These are phyloP conservation scores for Notocelia uddmanniana DNA, from an alignment of 2,888 invertebrate species.

Conservation along the genomic window DNA sequence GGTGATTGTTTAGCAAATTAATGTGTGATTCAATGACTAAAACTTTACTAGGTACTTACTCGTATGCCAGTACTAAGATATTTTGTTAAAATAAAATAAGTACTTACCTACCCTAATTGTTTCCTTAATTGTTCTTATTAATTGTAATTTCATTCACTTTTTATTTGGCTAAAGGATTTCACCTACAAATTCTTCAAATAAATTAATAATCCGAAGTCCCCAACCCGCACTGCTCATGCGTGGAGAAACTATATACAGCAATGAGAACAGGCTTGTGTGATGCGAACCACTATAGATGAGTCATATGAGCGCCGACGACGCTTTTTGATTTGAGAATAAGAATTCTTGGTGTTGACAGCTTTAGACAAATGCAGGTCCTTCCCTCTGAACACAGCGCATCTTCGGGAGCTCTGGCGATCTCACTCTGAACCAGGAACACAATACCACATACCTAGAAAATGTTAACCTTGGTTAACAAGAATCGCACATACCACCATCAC, in stretches of 20 bases:
- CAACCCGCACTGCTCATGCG: background rate
- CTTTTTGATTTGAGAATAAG: too few species aligned
- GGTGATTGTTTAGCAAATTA: background rate
- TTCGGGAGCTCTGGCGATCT: background rate
- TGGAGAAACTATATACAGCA: background rate
- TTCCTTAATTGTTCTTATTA: background rate
- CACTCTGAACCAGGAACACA: too few species aligned
- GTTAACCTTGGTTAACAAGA: too few species aligned
- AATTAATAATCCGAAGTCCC: background rate
- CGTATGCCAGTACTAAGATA: too few species aligned
- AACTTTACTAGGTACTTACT: background rate
- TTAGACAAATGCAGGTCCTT: background rate
- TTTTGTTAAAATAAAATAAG: background rate
- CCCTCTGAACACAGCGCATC: too few species aligned
- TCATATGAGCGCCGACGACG: too few species aligned
- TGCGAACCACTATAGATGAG: too few species aligned
- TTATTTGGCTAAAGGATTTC: background rate
- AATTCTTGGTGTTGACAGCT: background rate
- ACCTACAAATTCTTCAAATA: background rate
- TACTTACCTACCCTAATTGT: background rate
- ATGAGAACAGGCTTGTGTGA: too few species aligned
- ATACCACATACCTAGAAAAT: too few species aligned
- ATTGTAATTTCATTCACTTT: background rate
- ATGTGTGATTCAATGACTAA: background rate
- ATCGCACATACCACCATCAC: too few species aligned